Evolutionary conservation across 2,797 vertebrate species (phyloP).

Genomic region (Darevskia nairensis): DNA sequence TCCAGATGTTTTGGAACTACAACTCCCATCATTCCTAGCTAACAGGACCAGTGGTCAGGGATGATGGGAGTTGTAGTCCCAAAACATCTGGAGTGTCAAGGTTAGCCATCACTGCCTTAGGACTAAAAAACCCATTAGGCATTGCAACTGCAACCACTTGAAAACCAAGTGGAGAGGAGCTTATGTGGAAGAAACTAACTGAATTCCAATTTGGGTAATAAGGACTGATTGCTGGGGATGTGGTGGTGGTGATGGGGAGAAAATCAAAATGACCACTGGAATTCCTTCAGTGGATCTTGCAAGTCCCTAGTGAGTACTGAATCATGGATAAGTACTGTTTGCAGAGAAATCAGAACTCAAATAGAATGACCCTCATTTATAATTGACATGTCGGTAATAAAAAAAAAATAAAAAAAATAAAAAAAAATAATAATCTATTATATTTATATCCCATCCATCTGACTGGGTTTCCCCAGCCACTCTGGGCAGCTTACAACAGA

Average conservation of each 20-base stretch:
- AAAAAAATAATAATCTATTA: too few species aligned
- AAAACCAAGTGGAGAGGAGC: background rate
- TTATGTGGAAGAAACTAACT: background rate
- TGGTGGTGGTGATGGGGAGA: background rate
- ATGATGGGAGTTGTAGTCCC: too few species aligned
- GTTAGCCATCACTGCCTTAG: too few species aligned
- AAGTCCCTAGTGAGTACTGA: background rate
- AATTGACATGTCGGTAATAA: background rate
- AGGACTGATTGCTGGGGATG: background rate
- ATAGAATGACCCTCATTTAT: background rate
- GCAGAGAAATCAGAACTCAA: background rate
- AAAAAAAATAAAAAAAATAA: too few species aligned
- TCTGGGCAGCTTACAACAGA: too few species aligned
- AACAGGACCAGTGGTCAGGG: too few species aligned
- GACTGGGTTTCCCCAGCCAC: too few species aligned
- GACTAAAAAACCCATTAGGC: background rate
- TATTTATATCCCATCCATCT: too few species aligned
- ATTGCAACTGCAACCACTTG: background rate
- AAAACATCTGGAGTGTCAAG: too few species aligned
- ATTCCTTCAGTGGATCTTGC: background rate
- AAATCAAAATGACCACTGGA: background rate
- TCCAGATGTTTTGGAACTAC: too few species aligned
- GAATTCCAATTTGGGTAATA: background rate
- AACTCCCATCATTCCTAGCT: too few species aligned
- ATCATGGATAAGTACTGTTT: background rate